Evolutionary conservation across 2,113 vertebrate species (phyloP).

Genomic region (Mystacornis crossleyi): DNA sequence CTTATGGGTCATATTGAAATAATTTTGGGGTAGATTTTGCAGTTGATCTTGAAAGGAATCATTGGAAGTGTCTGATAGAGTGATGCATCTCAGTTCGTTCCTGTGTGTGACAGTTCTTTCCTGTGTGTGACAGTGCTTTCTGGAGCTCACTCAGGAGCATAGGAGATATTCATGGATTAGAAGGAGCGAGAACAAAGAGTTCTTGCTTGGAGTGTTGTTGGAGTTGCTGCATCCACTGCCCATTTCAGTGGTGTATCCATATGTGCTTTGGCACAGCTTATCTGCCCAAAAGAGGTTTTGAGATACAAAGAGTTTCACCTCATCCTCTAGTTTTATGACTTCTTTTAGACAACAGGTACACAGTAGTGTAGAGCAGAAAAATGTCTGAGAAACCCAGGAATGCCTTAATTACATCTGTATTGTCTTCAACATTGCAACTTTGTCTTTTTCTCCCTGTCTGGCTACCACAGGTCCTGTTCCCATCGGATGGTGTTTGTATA

Average conservation of each 20-base stretch:
- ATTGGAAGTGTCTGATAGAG: neutral
- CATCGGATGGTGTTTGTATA: neutral
- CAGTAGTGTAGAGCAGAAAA: neutral
- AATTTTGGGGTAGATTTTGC: neutral
- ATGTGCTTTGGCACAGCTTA: neutral
- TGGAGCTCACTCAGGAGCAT: neutral
- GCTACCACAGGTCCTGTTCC: neutral
- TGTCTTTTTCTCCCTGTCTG: neutral
- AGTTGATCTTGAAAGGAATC: neutral
- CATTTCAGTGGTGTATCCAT: neutral
- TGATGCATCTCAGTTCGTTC: neutral
- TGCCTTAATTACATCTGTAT: neutral
- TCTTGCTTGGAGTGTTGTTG: neutral
- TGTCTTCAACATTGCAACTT: neutral
- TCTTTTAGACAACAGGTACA: neutral
- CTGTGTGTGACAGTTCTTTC: neutral
- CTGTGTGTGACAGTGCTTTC: neutral
- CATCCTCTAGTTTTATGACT: neutral
- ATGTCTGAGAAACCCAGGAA: neutral
- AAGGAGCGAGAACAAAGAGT: accelerated
- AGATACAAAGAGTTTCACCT: neutral
- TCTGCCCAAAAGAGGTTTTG: neutral
- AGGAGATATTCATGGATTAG: neutral
- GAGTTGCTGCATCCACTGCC: neutral
- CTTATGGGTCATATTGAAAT: neutral